A percentile compares a stretch with the other conserved stretches of the same genome.
phyloP scores from a whole-genome alignment of 2,113 vertebrate genomes.

The Erythrolamprus reginae region DNA sequence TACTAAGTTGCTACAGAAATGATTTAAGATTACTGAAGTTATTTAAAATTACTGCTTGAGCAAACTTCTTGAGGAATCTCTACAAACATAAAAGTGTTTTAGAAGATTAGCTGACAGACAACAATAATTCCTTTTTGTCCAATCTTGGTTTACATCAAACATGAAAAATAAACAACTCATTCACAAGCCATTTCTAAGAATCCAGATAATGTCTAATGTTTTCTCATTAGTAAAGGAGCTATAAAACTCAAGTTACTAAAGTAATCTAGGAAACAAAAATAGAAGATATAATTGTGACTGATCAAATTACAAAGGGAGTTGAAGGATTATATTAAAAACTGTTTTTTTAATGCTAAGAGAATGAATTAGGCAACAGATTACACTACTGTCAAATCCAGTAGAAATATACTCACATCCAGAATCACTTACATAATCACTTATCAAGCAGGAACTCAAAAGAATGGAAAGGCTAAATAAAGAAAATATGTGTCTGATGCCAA shows the following conservation, averaged over 20 bases:
- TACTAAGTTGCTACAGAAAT: not conserved
- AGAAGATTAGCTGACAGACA: not conserved
- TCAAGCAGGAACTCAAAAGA: slow-evolving; percentile 48
- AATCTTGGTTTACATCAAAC: not conserved
- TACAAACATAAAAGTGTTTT: not conserved
- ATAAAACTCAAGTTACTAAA: slow-evolving; percentile 23
- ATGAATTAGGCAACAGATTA: slow-evolving; percentile 62
- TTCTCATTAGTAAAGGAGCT: not conserved
- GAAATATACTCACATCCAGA: slow-evolving; percentile 45
- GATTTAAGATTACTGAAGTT: too few relatives aligned
- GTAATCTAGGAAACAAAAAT: not conserved
- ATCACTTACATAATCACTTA: slow-evolving; percentile 32
- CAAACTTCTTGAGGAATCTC: not conserved
- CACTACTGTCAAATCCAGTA: slow-evolving; percentile 41
- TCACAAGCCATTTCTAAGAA: not conserved
- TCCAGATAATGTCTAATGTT: not conserved
- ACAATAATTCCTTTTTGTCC: not conserved
- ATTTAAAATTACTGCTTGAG: not conserved
- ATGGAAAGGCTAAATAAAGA: slow-evolving; percentile 65
- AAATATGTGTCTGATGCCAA: slow-evolving; percentile 68
- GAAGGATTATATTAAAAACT: slow-evolving; percentile 55
- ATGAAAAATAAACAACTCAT: not conserved
- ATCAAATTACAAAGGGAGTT: slow-evolving; percentile 53
- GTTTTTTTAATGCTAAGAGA: slow-evolving; percentile 55
- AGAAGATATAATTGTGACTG: slow-evolving; percentile 42